phyloP scores from a whole-genome alignment of 1,140 invertebrate genomes.

The Bombus confusus region DNA sequence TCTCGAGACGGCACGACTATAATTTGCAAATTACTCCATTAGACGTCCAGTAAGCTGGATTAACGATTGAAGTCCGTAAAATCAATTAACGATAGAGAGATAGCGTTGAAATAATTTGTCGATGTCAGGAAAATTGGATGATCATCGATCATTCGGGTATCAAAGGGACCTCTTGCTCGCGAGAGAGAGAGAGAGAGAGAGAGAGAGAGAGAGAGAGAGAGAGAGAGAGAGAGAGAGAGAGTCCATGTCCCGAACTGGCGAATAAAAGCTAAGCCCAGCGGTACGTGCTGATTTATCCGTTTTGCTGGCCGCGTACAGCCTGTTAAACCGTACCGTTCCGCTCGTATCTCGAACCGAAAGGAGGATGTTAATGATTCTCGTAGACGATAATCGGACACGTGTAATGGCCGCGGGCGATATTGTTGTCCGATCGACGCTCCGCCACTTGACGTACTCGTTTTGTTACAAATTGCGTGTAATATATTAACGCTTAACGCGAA shows the following conservation, averaged over 20 bases:
- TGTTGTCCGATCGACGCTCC: constrained; percentile 4
- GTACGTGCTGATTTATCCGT: constrained; percentile 31
- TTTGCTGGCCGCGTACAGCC: constrained; percentile 6
- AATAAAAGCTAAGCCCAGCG: constrained; percentile 46
- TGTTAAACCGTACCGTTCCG: constrained; percentile 39
- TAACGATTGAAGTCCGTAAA: constrained; percentile 47
- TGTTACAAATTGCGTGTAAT: constrained; percentile 28
- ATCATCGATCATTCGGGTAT: constrained; percentile 60
- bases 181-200: background rate
- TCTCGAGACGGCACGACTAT: background rate
- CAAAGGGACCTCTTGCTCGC: background rate
- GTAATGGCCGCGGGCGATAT: constrained; percentile 39
- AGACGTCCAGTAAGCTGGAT: constrained; percentile 19
- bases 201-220: background rate
- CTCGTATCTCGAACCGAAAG: constrained; percentile 10
- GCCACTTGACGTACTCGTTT: background rate
- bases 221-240: too few species aligned
- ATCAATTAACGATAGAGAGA: constrained; percentile 62
- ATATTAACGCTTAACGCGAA: constrained; percentile 22
- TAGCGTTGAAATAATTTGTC: constrained; percentile 57
- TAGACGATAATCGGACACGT: constrained; percentile 32
- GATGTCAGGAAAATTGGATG: constrained; percentile 50
- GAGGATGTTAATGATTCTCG: constrained; percentile 58
- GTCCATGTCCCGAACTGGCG: constrained; percentile 20
- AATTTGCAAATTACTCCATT: constrained; percentile 59